These are phyloP conservation scores for Cheilosia scutellata DNA, from an alignment of 2,888 invertebrate species.

Conservation along the genomic window DNA sequence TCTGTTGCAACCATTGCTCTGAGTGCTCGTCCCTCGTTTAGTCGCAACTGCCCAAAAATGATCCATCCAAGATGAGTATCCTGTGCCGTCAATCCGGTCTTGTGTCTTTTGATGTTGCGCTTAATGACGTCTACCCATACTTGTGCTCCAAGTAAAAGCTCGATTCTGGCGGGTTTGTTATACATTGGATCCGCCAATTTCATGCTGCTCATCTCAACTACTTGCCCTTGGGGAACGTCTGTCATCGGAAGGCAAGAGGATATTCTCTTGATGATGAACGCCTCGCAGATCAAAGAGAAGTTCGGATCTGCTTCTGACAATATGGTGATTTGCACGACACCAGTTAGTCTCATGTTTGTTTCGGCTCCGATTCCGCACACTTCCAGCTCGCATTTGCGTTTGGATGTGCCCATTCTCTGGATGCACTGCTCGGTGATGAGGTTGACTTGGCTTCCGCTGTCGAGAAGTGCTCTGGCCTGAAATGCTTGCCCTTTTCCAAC, in stretches of 20 bases:
- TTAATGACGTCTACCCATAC: slow-evolving; percentile 38
- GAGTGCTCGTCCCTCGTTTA: neutral
- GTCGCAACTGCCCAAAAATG: slow-evolving; percentile 18
- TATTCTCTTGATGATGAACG: slow-evolving; percentile 15
- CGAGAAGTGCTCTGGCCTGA: too few relatives aligned
- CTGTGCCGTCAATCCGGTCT: slow-evolving; percentile 30
- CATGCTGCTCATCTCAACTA: slow-evolving; percentile 3
- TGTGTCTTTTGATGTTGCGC: slow-evolving; percentile 16
- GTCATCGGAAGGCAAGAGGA: slow-evolving; percentile 12
- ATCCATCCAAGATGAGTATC: slow-evolving; percentile 32
- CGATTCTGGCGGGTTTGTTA: slow-evolving; percentile 11
- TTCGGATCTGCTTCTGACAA: neutral
- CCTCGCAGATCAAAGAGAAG: slow-evolving; percentile 12
- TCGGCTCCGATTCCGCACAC: too few relatives aligned
- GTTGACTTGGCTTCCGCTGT: too few relatives aligned
- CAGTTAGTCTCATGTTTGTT: too few relatives aligned
- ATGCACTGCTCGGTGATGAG: too few relatives aligned
- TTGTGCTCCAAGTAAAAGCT: slow-evolving; percentile 26
- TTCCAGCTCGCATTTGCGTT: too few relatives aligned
- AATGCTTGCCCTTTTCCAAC: too few relatives aligned
- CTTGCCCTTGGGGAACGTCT: neutral
- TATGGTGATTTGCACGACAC: slow-evolving; percentile 2
- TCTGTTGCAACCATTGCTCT: slow-evolving; percentile 12
- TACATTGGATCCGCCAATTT: slow-evolving; percentile 19
- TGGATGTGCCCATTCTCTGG: too few relatives aligned